Evolutionary conservation across 1,140 invertebrate genomes (phyloP), one percentile per base, ranked within the genome.

Genomic region (Drosophila guanche): DNA sequence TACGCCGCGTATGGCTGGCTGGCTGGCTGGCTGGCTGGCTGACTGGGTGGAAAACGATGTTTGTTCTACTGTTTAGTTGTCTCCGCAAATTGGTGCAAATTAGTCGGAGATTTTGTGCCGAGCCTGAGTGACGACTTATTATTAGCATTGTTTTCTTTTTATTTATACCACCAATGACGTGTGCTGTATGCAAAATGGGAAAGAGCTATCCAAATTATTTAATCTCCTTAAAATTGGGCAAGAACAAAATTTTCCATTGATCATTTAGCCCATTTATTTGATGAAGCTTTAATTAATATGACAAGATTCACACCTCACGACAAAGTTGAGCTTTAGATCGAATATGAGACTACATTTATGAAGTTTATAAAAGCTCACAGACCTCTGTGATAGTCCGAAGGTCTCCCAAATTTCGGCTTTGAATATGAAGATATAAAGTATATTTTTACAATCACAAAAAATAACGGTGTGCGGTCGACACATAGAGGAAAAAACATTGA

Each of bases 11-110:
- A 37, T 37, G 3, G 8, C 33, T n/a, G n/a, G n/a, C n/a, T n/a
- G n/a, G n/a, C n/a, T n/a, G n/a, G n/a, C n/a, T n/a, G n/a, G n/a
- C n/a, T n/a, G 43, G n/a, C 56, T 20, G 37, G 16, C 25, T 46
- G 53, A 52, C 61, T 37, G 56, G 14, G 47, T n/a, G 50, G 57
- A 67, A 79, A 83, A 68, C 70, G 52, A 73, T 73, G 76, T 84
- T 84, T 85, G 50, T 50, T 52, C 78, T 85, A 63, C 45, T 59
- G 51, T 52, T 84, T 84, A 79, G 81, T 78, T 76, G 50, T 37
- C 29, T 22, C 43, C 45, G 60, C 67, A 84, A 84, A 84, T 84
- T 84, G 80, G 80, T 84, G 80, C 80, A 51, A 84, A 84, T 84
- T 84, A 80, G 66, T 79, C 65, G 61, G 45, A 61, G 71, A 76